A percentile compares a stretch with the other conserved stretches of the same genome.
phyloP scores from a whole-genome alignment of 2,888 invertebrate species.

The Drosophila acutilabella region DNA sequence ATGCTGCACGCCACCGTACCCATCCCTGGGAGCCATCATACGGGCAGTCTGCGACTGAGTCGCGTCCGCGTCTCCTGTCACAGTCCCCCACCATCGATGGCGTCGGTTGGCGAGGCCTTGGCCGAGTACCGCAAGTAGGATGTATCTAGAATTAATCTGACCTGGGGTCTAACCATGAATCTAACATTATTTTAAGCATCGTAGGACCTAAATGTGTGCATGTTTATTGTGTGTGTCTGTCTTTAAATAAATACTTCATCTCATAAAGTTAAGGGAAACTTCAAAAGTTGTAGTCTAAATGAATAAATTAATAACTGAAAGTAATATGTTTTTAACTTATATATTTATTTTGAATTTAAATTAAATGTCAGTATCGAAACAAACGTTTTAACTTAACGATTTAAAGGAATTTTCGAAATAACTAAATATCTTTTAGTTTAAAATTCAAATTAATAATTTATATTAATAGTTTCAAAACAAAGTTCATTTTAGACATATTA shows the following conservation, averaged over 20 bases:
- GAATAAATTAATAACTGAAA: no score
- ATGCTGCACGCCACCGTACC: conserved; percentile 20
- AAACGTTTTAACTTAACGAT: no score
- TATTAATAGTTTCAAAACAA: no score
- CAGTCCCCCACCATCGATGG: conserved; percentile 72
- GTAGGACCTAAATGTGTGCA: conserved; percentile 22
- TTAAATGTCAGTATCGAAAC: no score
- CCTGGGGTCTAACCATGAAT: conserved; percentile 39
- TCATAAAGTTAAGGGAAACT: conserved; percentile 22
- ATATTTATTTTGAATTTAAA: no score
- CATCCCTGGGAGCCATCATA: conserved; percentile 41
- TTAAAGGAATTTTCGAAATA: no score
- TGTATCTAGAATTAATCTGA: conserved; percentile 2
- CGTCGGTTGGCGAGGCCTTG: conserved; percentile 55
- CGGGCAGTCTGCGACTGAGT: conserved; percentile 51
- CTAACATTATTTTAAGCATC: conserved; percentile 5
- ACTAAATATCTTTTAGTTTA: no score
- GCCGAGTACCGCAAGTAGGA: conserved; percentile 80
- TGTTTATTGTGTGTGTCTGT: conserved; percentile 20
- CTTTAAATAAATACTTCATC: conserved; percentile 16
- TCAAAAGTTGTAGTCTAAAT: conserved; percentile 30
- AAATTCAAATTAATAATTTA: no score
- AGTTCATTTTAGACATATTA: no score
- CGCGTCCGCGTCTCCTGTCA: conserved; percentile 76
- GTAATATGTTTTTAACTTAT: no score